Evolutionary conservation across 1,140 invertebrate species (phyloP), one percentile per base, ranked within the genome.

Genomic region (Zaprionus lachaisei): DNA sequence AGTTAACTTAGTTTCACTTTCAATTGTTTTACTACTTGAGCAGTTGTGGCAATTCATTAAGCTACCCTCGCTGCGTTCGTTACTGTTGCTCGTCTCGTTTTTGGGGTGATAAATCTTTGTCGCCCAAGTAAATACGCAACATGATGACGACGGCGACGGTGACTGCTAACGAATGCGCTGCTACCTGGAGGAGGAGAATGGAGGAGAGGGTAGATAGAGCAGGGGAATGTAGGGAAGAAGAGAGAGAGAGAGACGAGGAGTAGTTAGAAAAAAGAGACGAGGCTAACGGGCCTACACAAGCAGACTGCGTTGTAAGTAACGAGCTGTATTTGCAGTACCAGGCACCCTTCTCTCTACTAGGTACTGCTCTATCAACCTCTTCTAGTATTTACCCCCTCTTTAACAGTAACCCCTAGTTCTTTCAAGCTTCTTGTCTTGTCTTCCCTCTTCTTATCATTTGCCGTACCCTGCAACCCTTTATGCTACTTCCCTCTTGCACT

Each of bases 81-180:
- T 41, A 41, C 38, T 69, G 15, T 38, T 58, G 51, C 15, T 54
- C 12, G 37, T 17, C 37, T 54, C 49, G 41, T 62, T 37, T 62
- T 65, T 47, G 22, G 34, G 62, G 80, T 92, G 91, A 92, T 92
- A 89, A 85, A 83, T 91, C 80, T 79, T 81, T 91, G 91, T 89
- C 83, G 72, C 72, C 67, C 67, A 68, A 81, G 83, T 77, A 81
- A 82, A 80, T 67, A 73, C 66, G 67, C 79, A 80, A 78, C 75
- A 81, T 62, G 70, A 64, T 56, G 44, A 71, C 77, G 60, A 68
- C 44, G 41, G 22, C 20, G 55, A 14, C 60, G 67, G 54, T 47
- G 61, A 49, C 31, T 69, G 49, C 60, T 67, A 64, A 58, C 64
- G 56, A 72, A 61, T 38, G 64, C 22, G 58, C 55, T 61, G 47